phyloP scores from a whole-genome alignment of 2,113 vertebrate genomes.

The Tursiops truncatus region DNA sequence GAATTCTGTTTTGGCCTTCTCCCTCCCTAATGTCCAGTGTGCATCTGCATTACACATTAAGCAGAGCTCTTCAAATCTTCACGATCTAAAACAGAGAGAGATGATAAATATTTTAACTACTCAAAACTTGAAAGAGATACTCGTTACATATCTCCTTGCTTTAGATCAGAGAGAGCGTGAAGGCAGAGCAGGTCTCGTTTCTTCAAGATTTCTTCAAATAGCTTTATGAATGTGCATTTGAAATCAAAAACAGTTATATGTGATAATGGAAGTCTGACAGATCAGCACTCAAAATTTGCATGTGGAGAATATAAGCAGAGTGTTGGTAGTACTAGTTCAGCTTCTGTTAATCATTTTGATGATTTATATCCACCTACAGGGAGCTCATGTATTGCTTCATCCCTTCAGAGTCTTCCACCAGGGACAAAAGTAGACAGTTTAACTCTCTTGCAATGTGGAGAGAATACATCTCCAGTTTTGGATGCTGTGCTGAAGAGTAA shows the following conservation, averaged over 20 bases:
- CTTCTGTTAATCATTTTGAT: constrained; percentile 62
- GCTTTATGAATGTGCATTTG: constrained; percentile 76
- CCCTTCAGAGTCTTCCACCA: constrained; percentile 65
- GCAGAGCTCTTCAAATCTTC: constrained; percentile 77
- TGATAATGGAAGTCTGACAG: constrained; percentile 51
- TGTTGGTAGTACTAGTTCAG: constrained; percentile 57
- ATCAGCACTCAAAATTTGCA: constrained; percentile 58
- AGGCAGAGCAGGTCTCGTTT: constrained; percentile 91
- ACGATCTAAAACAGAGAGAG: constrained; percentile 88
- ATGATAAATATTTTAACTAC: constrained; percentile 92
- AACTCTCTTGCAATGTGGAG: background rate
- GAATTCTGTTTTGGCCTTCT: background rate
- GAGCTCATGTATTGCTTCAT: constrained; percentile 72
- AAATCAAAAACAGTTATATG: constrained; percentile 75
- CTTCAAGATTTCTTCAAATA: constrained; percentile 79
- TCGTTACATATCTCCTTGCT: constrained; percentile 89
- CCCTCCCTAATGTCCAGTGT: too few relatives aligned
- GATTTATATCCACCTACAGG: constrained; percentile 47
- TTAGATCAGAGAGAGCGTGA: constrained; percentile 92
- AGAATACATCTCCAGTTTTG: constrained; percentile 64
- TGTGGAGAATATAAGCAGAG: constrained; percentile 71
- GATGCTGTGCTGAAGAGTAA: constrained; percentile 7
- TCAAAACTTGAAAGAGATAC: constrained; percentile 93
- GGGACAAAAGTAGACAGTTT: constrained; percentile 50
- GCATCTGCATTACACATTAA: background rate